Base-by-base conservation (phyloP, 2,113 vertebrate genomes). In the Prunella fulvescens region DNA sequence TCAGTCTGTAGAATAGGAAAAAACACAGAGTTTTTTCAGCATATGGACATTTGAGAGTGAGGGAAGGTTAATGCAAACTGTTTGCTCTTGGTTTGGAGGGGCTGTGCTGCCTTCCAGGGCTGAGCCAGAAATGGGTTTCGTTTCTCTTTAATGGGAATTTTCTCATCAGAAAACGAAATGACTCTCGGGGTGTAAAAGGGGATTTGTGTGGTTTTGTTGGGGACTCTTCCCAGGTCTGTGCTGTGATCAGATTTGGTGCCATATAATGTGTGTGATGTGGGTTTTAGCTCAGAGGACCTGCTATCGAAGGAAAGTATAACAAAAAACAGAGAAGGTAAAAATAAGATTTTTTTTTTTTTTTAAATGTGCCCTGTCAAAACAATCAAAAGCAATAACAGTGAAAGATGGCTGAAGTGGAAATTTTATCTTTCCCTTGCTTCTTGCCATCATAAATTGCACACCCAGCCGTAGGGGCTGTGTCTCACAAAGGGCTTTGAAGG, bases 311-410 rank as follows among this genome's bases (percentile, higher is more conserved):
- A 31, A 86, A 69, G 8, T 10, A 2, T 29, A 69, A 69, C 77
- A 69, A 51, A 77, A 64, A 80, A 22, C 44, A 83, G 51, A 54
- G 50, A 74, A 15, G 23, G 15, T 45, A 72, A 80, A 82, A 72
- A 82, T 37, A 74, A 84, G 24, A 19, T 37, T 19, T 44, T 51
- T 39, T 47, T 39, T 40, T 12, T 37, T 39, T 51, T 61, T 86
- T 58, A 40, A 25, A 39, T 19, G 60, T 53, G 16, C 17, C 37
- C 42, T 91, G 69, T 88, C 73, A 57, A 81, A 95, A 81, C 62
- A 91, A 84, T 79, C 79, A 64, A 89, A 90, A 90, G 74, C 71
- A 80, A 1, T 91, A 85, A 91, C 58, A 58, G 40, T 82, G 81
- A 79, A 74, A 82, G 74, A 47, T 77, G 81, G 78, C 54, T 72